Evolutionary conservation across 2,113 vertebrate genomes (phyloP).

Genomic region (Morone chrysops): DNA sequence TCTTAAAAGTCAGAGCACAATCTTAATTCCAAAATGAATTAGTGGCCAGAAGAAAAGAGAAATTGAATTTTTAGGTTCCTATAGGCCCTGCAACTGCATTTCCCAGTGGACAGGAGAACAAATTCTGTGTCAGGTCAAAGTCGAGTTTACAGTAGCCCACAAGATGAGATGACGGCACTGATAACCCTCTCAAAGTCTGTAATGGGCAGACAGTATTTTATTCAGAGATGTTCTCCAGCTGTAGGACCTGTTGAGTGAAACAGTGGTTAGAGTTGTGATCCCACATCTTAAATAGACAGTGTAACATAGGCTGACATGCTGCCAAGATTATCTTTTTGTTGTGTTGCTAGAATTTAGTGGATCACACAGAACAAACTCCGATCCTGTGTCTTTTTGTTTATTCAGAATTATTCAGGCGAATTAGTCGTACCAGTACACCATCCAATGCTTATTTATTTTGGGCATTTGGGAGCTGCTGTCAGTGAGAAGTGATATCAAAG

Average conservation of each 20-base stretch:
- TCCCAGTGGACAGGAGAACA: conserved; percentile 1
- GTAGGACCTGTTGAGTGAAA: conserved; percentile 21
- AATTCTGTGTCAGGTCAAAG: conserved; percentile 16
- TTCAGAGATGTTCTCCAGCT: conserved; percentile 8
- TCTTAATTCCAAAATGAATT: conserved; percentile 1
- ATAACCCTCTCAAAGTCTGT: conserved; percentile 22
- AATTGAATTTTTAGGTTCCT: background rate
- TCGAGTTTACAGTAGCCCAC: background rate
- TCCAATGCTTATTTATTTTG: conserved; percentile 20
- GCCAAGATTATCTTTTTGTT: background rate
- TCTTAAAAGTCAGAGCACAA: background rate
- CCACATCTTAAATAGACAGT: background rate
- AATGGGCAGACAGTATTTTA: conserved; percentile 19
- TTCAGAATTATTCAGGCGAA: conserved; percentile 18
- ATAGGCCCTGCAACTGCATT: conserved; percentile 7
- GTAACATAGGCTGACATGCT: background rate
- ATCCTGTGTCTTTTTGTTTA: conserved; percentile 5
- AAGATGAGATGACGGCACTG: conserved; percentile 5
- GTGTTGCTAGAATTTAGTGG: background rate
- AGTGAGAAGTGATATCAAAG: conserved; percentile 6
- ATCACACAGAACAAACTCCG: conserved; percentile 5
- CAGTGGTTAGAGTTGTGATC: background rate
- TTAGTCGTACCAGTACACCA: conserved; percentile 10
- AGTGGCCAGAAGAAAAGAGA: background rate
- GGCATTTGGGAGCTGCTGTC: conserved; percentile 21